Base-by-base conservation (phyloP, 2,888 invertebrate species). In the Sthenelais limicola region DNA sequence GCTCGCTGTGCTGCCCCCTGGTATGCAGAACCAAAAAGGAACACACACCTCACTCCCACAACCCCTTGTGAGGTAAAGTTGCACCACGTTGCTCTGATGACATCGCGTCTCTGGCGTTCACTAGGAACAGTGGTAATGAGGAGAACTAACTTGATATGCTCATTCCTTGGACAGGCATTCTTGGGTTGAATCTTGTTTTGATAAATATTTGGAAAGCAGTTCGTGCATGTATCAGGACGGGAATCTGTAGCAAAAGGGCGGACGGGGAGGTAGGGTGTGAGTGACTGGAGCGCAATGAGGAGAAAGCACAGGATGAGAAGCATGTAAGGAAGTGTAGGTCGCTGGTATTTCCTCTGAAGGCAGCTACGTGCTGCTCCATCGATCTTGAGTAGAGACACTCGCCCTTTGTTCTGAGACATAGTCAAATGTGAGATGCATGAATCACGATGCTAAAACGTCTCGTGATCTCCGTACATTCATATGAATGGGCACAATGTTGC, bases 11-110 rank as follows among this genome's bases (percentile, higher is more conserved):
- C 26, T 2, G n/a, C 21, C 38, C 15, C 26, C n/a, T 26, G n/a
- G 18, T 62, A 62, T 7, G 38, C 62, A 24, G 7, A 7, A 3
- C 62, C 62, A 38, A 62, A 62, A 5, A 62, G 38, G 38, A 62
- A 62, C 62, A 62, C 62, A 24, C 62, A 62, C 9, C 62, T 21
- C 1, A 38, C 35, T 1, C 38, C 43, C 12, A 26, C 2, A 1
- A n/a, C 35, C 24, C 62, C 62, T 2, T 38, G 0, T 9, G 62
- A 35, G 15, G 62, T 62, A 15, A 12, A 26, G 26, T 62, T 62
- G 24, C 62, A 62, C 62, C 62, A 62, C 7, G 62, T 62, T 2
- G 62, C 3, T 9, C 62, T 18, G n/a, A 62, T 62, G 62, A 38
- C 38, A 15, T 38, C 24, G 26, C 62, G 21, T 12, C 21, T 43